A percentile compares a stretch with the other conserved stretches of the same genome.
These are phyloP conservation scores for Nineta flava DNA, from an alignment of 2,888 invertebrate species.

Conservation along the genomic window DNA sequence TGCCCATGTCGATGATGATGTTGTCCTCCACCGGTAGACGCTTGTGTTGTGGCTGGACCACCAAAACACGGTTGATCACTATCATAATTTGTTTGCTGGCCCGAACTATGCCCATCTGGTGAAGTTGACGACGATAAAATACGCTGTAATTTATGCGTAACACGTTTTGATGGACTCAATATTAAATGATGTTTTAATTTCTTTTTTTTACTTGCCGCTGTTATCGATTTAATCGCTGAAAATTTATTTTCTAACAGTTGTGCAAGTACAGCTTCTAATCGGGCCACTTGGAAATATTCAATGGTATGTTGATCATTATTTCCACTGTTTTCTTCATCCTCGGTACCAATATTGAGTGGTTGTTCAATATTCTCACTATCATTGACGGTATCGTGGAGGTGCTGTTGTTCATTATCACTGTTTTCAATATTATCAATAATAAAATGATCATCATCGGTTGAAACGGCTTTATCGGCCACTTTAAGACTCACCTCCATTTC, in stretches of 20 bases:
- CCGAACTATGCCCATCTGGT: slow-evolving; percentile 2
- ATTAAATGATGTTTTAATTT: slow-evolving; percentile 26
- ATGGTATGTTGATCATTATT: slow-evolving; percentile 12
- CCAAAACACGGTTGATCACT: too few relatives aligned
- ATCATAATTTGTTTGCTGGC: too few relatives aligned
- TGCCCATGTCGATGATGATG: slow-evolving; percentile 12
- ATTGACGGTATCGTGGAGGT: slow-evolving; percentile 13
- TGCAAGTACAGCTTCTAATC: slow-evolving; percentile 52
- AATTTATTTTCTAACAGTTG: slow-evolving; percentile 57
- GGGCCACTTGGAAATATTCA: slow-evolving; percentile 35
- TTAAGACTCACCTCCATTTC: slow-evolving; percentile 9
- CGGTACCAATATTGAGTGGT: slow-evolving; percentile 9
- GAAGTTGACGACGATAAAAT: slow-evolving; percentile 13
- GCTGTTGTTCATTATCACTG: slow-evolving; percentile 10
- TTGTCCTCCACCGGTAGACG: slow-evolving; percentile 1
- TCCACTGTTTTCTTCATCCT: slow-evolving; percentile 20
- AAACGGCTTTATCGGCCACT: slow-evolving; percentile 51
- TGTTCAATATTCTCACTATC: slow-evolving; percentile 19
- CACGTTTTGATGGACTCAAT: slow-evolving; percentile 14
- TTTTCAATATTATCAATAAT: neutral
- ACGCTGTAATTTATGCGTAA: slow-evolving; percentile 12
- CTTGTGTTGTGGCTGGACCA: too few relatives aligned
- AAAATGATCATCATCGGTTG: slow-evolving; percentile 39
- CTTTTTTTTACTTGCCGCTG: slow-evolving; percentile 25
- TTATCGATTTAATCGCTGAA: slow-evolving; percentile 37